phyloP scores from a whole-genome alignment of 2,888 invertebrate genomes.

The Netelia fuscicornis region DNA sequence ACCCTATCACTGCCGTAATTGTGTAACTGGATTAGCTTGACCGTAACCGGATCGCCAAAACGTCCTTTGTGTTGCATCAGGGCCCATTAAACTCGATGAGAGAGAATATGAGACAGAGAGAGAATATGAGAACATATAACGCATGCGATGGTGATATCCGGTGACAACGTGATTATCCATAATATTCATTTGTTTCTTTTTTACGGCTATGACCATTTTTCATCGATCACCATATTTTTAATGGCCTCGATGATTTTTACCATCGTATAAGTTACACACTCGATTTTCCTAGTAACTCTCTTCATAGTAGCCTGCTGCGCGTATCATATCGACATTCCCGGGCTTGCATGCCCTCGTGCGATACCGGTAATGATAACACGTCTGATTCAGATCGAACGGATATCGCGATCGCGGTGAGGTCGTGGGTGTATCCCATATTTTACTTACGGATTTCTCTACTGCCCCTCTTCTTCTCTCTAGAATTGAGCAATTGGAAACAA shows the following conservation, averaged over 20 bases:
- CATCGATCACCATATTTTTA: conserved; percentile 3
- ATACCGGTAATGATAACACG: background rate
- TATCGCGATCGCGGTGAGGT: background rate
- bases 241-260: conserved; percentile 7
- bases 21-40: conserved; percentile 66
- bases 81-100: conserved; percentile 50
- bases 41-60: conserved; percentile 67
- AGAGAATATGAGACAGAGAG: background rate
- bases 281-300: background rate
- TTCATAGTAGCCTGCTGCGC: background rate
- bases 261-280: background rate
- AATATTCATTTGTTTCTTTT: background rate
- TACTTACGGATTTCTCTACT: background rate
- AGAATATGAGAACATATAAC: background rate
- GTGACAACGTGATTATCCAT: conserved; percentile 26
- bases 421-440: conserved; percentile 7
- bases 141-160: conserved; percentile 15
- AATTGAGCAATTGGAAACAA: conserved; percentile 28
- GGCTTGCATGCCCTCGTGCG: background rate
- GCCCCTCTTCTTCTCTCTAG: background rate
- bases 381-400: background rate
- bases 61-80: conserved; percentile 67
- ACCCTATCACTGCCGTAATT: conserved; percentile 64
- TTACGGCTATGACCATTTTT: background rate
- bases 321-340: background rate